Conservation (phyloP, 37 sponge, comb jelly and placozoan genomes). For the Lycopodina hypogea region DNA sequence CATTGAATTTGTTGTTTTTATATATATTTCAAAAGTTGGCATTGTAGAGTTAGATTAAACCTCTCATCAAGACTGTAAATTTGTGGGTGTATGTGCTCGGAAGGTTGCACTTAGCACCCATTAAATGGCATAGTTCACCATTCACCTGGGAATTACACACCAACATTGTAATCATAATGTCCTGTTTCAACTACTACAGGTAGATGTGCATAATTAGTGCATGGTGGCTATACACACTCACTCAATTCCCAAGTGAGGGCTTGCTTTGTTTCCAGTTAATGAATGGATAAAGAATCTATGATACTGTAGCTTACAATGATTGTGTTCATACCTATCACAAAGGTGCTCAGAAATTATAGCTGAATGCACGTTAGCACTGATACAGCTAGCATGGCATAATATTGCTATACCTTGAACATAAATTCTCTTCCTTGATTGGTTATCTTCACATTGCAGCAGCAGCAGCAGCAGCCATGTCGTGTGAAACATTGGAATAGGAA, state of each 20-base stretch:
- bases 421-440: conserved; percentile 44
- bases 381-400: too few species aligned
- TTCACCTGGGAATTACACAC: conserved; percentile 8
- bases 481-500: conserved; percentile 32
- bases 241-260: too few species aligned
- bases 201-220: too few species aligned
- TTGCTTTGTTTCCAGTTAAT: too few species aligned
- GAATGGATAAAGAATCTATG: too few species aligned
- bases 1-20: conserved; percentile 17
- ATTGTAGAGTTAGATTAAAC: conserved; percentile 46
- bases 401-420: conserved; percentile 16
- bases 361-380: too few species aligned
- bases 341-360: too few species aligned
- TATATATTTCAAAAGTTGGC: conserved; percentile 13
- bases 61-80: conserved; percentile 40
- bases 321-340: too few species aligned
- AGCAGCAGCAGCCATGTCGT: too few species aligned
- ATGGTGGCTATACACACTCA: too few species aligned
- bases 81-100: conserved; percentile 46
- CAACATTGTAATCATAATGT: neutral
- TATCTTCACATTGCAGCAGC: conserved; percentile 10
- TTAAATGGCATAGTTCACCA: conserved; percentile 16
- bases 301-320: too few species aligned
- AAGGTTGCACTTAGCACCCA: neutral
- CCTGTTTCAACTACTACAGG: neutral